Conservation (phyloP, 2,113 vertebrate species). For the Mesembrinibis cayennensis region DNA sequence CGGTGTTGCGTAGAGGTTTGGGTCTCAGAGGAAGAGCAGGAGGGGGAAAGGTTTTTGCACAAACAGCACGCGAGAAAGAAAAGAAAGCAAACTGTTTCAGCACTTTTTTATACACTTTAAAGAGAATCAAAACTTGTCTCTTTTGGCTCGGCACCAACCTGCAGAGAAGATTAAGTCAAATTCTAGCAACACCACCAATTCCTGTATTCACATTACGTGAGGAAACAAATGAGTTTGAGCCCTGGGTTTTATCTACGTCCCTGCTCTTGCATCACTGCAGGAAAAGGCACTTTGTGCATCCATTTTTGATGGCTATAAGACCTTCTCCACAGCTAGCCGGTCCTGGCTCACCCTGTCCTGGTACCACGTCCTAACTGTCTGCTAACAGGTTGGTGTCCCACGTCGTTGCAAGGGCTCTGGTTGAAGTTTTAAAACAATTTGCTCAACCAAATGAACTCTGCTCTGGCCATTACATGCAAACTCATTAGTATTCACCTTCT, state of each 20-base stretch:
- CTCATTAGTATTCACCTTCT: not conserved
- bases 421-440: not conserved
- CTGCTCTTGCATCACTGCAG: not conserved
- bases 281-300: not conserved
- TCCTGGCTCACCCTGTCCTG: not conserved
- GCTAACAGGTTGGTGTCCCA: not conserved
- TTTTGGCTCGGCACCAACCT: not conserved
- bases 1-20: not conserved
- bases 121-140: not conserved
- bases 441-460: not conserved
- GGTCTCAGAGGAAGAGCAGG: slow-evolving; percentile 9
- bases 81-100: not conserved
- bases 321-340: not conserved
- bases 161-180: not conserved
- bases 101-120: not conserved
- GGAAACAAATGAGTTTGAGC: not conserved
- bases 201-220: not conserved
- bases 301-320: not conserved
- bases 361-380: not conserved
- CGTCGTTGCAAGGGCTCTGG: not conserved
- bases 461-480: not conserved
- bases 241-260: not conserved
- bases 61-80: not conserved
- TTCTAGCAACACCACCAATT: not conserved
- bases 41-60: not conserved